Base-by-base conservation (phyloP, 2,888 invertebrate species). In the Tineola bisselliella region DNA sequence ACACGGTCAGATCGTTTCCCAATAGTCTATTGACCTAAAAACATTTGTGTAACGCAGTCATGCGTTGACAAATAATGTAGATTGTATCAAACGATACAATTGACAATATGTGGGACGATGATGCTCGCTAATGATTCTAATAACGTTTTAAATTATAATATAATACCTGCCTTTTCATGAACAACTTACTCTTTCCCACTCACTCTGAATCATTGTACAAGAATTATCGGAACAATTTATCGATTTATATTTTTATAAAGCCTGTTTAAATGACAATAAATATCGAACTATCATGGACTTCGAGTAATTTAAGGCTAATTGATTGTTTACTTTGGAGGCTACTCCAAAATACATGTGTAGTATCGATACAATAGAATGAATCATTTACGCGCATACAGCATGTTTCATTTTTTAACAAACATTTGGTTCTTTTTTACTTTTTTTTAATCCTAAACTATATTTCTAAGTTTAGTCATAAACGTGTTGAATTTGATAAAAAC, bases 1-100 rank as follows among this genome's bases (percentile, higher is more conserved):
- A 59, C 52, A 43, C 56, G 78, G 74, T 76, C 79, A 80, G 79
- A 84, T 84, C 81, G 76, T 87, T 86, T 84, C 84, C 82, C 81
- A 86, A 87, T 84, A 79, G 80, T 76, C 75, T 76, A 75, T 75
- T 74, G 81, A 81, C 86, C 86, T 77, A 84, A 84, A 84, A 83
- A 80, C 77, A 76, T 82, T 80, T 81, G 78, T 77, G 77, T 79
- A 77, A 79, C 76, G 73, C 81, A 81, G 69, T 81, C 73, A 75
- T 77, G 77, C 83, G 81, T 84, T 77, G 71, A 82, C 79, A 77
- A 82, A 79, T 79, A 76, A 79, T 78, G 73, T 70, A 71, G 79
- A 80, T 79, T 71, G 67, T 75, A 76, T 75, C 74, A 71, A 71
- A 70, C 33, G 59, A 44, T 59, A 59, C 59, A 44, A 58, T 33